Evolutionary conservation across 1,140 invertebrate genomes (phyloP).

Genomic region (Drosophila biarmipes): DNA sequence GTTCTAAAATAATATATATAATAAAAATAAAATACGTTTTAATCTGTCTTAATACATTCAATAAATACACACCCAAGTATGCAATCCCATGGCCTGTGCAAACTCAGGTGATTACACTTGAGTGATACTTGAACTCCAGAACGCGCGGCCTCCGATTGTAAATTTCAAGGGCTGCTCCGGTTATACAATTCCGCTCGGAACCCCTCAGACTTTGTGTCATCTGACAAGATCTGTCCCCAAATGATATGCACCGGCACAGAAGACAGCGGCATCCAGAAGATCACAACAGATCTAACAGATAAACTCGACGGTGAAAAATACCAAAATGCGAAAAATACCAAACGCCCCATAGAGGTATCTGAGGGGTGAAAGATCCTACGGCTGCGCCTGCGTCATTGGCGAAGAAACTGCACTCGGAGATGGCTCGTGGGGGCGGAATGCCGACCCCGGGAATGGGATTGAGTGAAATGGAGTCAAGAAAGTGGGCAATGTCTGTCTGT

Average conservation of each 20-base stretch:
- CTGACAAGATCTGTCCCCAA: slow-evolving; percentile 29
- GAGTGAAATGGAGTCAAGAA: slow-evolving; percentile 3
- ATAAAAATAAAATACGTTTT: too few relatives aligned
- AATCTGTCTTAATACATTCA: too few relatives aligned
- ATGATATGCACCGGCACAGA: slow-evolving; percentile 14
- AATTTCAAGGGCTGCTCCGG: slow-evolving; percentile 14
- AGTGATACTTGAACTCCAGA: slow-evolving; percentile 12
- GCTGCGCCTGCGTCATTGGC: slow-evolving; percentile 28
- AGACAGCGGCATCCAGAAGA: slow-evolving; percentile 31
- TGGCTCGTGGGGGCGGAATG: not conserved
- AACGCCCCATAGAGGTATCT: too few relatives aligned
- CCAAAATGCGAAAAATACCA: not conserved
- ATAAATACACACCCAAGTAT: too few relatives aligned
- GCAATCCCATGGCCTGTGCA: not conserved
- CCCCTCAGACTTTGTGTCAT: not conserved
- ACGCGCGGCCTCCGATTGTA: slow-evolving; percentile 13
- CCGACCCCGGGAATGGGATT: slow-evolving; percentile 17
- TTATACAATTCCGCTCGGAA: slow-evolving; percentile 14
- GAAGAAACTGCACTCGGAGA: slow-evolving; percentile 12
- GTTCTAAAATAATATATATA: too few relatives aligned
- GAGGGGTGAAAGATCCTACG: not conserved
- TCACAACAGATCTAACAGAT: not conserved
- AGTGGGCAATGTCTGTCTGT: not conserved
- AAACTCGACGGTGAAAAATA: too few relatives aligned
- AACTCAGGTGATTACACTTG: too few relatives aligned